These are phyloP conservation scores for Neotoxoptera formosana DNA, from an alignment of 1,140 invertebrate species.

Conservation along the genomic window DNA sequence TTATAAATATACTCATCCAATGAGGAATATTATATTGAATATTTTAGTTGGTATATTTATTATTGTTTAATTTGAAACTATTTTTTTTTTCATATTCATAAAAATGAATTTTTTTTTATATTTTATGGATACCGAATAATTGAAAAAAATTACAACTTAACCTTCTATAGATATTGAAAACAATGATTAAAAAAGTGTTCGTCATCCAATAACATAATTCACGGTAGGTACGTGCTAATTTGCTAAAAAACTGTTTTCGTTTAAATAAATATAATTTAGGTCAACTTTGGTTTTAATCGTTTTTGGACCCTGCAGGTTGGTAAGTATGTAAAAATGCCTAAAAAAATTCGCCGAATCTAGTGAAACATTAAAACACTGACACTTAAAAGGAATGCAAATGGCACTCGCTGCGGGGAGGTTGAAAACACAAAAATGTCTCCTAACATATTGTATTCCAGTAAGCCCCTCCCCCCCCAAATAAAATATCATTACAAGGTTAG, in stretches of 20 bases:
- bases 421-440: background rate
- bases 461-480: background rate
- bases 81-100: no score
- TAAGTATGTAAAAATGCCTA: background rate
- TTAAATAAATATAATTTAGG: background rate
- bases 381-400: background rate
- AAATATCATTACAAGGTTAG: background rate
- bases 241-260: background rate
- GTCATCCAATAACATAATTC: background rate
- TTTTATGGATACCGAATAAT: no score
- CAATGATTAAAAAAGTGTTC: background rate
- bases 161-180: no score
- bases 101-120: no score
- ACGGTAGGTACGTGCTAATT: no score
- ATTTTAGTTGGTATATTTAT: no score
- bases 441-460: no score
- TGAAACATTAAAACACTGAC: background rate
- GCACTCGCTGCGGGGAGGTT: background rate
- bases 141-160: no score
- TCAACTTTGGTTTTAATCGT: background rate
- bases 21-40: no score
- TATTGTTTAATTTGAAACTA: no score
- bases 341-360: background rate
- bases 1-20: no score
- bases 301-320: background rate